These are phyloP conservation scores for Neuroscelio doddi DNA, from an alignment of 2,888 invertebrate genomes.

Conservation along the genomic window DNA sequence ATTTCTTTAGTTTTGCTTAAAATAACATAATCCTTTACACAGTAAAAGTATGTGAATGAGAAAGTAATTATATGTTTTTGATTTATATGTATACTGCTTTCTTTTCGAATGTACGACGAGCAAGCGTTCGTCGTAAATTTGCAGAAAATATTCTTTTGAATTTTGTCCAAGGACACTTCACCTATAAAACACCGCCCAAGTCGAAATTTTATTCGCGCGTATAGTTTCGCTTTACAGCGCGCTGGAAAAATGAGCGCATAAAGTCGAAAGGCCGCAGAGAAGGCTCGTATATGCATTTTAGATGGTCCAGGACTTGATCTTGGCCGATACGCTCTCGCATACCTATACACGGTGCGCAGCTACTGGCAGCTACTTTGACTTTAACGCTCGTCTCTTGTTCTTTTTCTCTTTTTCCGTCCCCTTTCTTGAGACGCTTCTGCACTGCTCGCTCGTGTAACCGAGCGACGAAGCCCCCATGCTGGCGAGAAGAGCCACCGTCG, in stretches of 20 bases:
- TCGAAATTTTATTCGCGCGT: slow-evolving; percentile 20
- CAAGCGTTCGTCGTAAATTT: not conserved
- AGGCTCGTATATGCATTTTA: slow-evolving; percentile 30
- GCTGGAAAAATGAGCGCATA: slow-evolving; percentile 8
- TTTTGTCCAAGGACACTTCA: not conserved
- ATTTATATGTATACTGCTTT: too few relatives aligned
- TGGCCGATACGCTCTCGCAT: slow-evolving; percentile 4
- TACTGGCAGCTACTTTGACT: slow-evolving; percentile 37
- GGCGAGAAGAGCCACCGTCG: slow-evolving; percentile 39
- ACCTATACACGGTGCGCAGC: slow-evolving; percentile 16
- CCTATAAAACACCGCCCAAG: slow-evolving; percentile 4
- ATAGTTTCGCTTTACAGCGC: slow-evolving; percentile 15
- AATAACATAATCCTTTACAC: too few relatives aligned
- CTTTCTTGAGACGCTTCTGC: slow-evolving; percentile 35
- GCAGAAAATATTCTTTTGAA: not conserved
- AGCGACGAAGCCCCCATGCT: slow-evolving; percentile 33
- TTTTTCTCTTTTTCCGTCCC: slow-evolving; percentile 21
- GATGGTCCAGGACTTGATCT: slow-evolving; percentile 19
- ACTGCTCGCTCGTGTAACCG: slow-evolving; percentile 22
- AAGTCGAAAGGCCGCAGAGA: slow-evolving; percentile 15
- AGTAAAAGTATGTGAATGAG: too few relatives aligned
- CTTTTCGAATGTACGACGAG: too few relatives aligned
- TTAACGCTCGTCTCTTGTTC: slow-evolving; percentile 33
- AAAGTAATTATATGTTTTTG: too few relatives aligned
- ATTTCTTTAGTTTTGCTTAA: too few relatives aligned